Evolutionary conservation across 2,797 vertebrate genomes (phyloP).

Genomic region (Tauraco hartlaubi): DNA sequence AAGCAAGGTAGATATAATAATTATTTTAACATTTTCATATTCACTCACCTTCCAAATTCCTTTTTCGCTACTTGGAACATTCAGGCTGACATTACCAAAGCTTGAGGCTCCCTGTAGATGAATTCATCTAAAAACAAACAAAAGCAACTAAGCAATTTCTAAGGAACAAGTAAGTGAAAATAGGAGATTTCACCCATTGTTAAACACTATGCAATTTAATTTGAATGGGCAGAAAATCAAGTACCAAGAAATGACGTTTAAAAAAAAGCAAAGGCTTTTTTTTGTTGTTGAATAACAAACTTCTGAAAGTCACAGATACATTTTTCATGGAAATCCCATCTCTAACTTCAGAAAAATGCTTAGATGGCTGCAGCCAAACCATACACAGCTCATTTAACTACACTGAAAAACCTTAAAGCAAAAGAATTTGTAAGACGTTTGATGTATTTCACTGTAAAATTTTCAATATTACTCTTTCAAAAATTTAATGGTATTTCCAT

Average conservation of each 20-base stretch:
- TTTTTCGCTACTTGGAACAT: neutral
- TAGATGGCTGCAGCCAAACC: neutral
- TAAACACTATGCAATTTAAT: neutral
- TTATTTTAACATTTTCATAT: neutral
- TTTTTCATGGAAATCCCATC: neutral
- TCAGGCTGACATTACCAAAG: neutral
- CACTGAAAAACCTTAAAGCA: neutral
- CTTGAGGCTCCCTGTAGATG: neutral
- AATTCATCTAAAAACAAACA: neutral
- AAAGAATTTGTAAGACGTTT: neutral
- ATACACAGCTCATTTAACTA: neutral
- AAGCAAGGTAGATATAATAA: neutral
- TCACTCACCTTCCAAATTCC: neutral
- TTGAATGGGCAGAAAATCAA: neutral
- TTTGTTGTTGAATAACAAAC: neutral
- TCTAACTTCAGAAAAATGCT: neutral
- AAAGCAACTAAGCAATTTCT: neutral
- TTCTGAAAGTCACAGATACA: neutral
- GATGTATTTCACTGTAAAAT: neutral
- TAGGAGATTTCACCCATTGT: neutral
- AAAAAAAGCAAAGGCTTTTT: neutral
- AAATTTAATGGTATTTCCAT: neutral
- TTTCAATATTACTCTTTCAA: neutral
- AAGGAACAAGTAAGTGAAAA: neutral
- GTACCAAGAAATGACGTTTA: neutral